Conservation (phyloP, 2,797 vertebrate species). For the Nannoperca obscura region DNA sequence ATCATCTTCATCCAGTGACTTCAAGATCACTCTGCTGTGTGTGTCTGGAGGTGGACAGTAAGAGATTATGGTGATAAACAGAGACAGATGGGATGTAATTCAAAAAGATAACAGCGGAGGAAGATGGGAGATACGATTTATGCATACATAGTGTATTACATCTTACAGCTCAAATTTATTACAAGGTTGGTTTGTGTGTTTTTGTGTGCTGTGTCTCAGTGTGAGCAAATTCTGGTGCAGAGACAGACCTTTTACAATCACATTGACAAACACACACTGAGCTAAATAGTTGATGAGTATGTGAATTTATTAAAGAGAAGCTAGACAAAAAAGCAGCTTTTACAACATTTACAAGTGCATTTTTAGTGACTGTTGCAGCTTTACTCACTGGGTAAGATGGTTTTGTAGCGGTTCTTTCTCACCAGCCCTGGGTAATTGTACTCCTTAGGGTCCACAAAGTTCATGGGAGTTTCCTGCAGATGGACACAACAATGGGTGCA, state of each 20-base stretch:
- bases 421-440: conserved; percentile 97
- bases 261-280: neutral
- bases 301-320: conserved; percentile 23
- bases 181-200: neutral
- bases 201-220: conserved; percentile 5
- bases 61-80: conserved; percentile 26
- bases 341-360: neutral
- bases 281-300: conserved; percentile 24
- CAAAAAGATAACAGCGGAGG: conserved; percentile 8
- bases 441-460: conserved; percentile 98
- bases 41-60: conserved; percentile 86
- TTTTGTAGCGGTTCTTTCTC: conserved; percentile 99
- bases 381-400: conserved; percentile 97
- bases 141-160: neutral
- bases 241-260: conserved; percentile 12
- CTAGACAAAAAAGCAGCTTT: neutral
- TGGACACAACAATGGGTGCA: conserved; percentile 57
- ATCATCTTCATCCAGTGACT: conserved; percentile 91
- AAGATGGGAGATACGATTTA: neutral
- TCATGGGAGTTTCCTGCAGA: conserved; percentile 97
- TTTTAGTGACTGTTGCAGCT: conserved; percentile 8
- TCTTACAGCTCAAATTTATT: conserved; percentile 5
- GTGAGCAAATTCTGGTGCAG: conserved; percentile 6
- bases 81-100: conserved; percentile 11
- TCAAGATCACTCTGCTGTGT: conserved; percentile 98